Evolutionary conservation across 2,797 vertebrate genomes (phyloP).

Genomic region (Centroberyx gerrardi): DNA sequence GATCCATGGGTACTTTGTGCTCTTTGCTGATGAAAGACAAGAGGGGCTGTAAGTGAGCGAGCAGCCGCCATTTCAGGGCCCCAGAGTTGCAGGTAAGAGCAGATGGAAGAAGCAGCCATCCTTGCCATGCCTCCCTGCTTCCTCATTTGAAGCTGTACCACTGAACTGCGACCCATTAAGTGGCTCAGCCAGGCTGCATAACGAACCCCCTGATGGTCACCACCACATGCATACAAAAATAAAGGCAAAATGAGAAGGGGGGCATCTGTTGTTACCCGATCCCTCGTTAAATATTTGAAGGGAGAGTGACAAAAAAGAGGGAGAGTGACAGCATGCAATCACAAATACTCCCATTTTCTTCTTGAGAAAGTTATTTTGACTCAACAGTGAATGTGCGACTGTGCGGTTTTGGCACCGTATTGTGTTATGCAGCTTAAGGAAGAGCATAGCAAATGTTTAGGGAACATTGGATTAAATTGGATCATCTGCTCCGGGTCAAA

Average conservation of each 20-base stretch:
- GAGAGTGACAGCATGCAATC: neutral
- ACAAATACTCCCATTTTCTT: neutral
- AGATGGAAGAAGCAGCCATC: constrained; percentile 56
- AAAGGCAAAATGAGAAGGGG: constrained; percentile 15
- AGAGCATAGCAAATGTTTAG: constrained; percentile 39
- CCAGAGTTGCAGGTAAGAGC: constrained; percentile 44
- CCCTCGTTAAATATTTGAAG: constrained; percentile 43
- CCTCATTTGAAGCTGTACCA: constrained; percentile 60
- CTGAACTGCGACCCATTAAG: constrained; percentile 68
- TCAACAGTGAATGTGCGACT: neutral
- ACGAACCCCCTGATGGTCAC: constrained; percentile 15
- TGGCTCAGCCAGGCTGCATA: constrained; percentile 21
- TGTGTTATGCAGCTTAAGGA: neutral
- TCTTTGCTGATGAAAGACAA: constrained; percentile 46
- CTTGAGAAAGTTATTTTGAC: neutral
- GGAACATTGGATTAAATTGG: constrained; percentile 47
- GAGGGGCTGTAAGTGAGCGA: constrained; percentile 32
- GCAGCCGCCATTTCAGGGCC: constrained; percentile 33
- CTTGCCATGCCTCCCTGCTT: constrained; percentile 43
- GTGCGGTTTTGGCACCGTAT: neutral
- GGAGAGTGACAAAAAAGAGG: neutral
- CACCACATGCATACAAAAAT: constrained; percentile 34
- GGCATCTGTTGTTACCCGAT: constrained; percentile 47
- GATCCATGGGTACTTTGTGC: constrained; percentile 27
- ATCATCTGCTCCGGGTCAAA: constrained; percentile 11